Evolutionary conservation across 2,797 vertebrate genomes (phyloP).

Genomic region (Jordanella pulchra): DNA sequence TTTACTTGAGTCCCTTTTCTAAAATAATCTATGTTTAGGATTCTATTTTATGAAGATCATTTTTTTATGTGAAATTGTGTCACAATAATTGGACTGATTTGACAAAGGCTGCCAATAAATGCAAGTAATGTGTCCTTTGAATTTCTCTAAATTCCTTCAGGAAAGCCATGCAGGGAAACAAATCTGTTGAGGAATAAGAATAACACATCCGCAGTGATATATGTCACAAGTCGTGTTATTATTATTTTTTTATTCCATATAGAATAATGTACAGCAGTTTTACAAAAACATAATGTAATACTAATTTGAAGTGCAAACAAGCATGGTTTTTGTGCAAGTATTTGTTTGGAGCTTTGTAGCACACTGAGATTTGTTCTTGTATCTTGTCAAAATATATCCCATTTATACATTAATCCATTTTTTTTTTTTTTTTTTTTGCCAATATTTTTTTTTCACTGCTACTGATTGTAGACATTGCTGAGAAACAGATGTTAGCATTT

Average conservation of each 20-base stretch:
- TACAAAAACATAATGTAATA: conserved; percentile 33
- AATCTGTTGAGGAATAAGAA: background rate
- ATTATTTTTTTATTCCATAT: background rate
- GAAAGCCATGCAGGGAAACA: background rate
- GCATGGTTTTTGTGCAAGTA: conserved; percentile 65
- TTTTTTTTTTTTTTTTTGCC: conserved; percentile 61
- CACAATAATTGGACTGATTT: background rate
- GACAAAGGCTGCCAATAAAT: background rate
- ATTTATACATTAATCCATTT: conserved; percentile 66
- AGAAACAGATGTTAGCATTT: conserved; percentile 82
- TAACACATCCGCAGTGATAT: background rate
- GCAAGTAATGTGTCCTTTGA: conserved; percentile 13
- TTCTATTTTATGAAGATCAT: no score
- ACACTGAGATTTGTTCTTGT: conserved; percentile 67
- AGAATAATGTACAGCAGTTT: conserved; percentile 22
- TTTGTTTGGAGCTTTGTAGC: conserved; percentile 66
- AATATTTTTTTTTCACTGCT: conserved; percentile 63
- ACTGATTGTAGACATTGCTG: conserved; percentile 67
- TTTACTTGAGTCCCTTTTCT: no score
- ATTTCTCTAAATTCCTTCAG: background rate
- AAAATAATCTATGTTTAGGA: no score
- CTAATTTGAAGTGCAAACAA: conserved; percentile 59
- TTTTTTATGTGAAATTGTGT: no score
- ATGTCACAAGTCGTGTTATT: background rate
- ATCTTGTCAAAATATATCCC: conserved; percentile 72